phyloP scores from a whole-genome alignment of 2,113 vertebrate genomes.

The Ardeotis arabs region DNA sequence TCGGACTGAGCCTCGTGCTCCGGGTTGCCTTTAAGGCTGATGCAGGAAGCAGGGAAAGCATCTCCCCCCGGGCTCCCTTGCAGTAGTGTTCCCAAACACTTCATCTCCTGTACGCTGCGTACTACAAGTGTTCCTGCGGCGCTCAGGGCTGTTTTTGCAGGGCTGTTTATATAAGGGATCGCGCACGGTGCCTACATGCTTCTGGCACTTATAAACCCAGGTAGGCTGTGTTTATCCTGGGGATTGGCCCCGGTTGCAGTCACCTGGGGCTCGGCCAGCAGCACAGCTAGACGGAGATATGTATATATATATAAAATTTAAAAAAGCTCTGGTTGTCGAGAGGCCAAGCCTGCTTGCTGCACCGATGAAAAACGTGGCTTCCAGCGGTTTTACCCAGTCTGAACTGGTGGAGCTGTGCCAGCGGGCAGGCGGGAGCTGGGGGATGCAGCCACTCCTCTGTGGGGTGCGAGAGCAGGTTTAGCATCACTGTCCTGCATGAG shows the following conservation, averaged over 20 bases:
- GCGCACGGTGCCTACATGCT: neutral
- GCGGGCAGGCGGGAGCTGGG: neutral
- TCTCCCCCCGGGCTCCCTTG: neutral
- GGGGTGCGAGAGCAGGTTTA: neutral
- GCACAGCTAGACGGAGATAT: accelerated
- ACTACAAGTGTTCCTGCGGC: neutral
- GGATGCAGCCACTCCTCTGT: accelerated
- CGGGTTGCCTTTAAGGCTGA: neutral
- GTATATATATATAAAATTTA: neutral
- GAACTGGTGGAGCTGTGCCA: neutral
- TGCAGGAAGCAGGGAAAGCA: neutral
- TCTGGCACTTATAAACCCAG: neutral
- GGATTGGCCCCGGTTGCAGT: constrained; percentile 16
- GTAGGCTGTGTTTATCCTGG: constrained; percentile 43
- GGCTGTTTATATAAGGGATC: neutral
- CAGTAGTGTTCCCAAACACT: constrained; percentile 10
- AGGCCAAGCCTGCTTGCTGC: neutral
- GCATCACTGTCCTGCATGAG: accelerated
- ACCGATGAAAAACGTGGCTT: neutral
- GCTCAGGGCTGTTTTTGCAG: constrained; percentile 1
- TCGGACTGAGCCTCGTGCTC: accelerated
- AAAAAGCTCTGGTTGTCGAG: neutral
- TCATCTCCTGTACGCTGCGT: neutral
- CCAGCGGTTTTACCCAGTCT: neutral
- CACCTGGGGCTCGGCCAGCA: constrained; percentile 18